Base-by-base conservation (phyloP, 2,888 invertebrate species). In the Agonopterix arenella region DNA sequence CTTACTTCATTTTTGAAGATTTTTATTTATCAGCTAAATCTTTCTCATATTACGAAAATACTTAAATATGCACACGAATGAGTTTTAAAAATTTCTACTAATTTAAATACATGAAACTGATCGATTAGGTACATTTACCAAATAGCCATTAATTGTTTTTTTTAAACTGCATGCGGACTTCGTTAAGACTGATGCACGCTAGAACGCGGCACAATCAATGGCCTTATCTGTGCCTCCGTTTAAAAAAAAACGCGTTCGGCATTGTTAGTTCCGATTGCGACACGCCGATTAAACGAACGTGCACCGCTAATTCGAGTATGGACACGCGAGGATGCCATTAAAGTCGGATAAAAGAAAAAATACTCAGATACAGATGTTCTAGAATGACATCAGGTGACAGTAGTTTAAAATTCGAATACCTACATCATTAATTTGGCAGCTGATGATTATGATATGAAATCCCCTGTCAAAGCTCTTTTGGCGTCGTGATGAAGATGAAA, bases 391-490 rank as follows among this genome's bases (percentile, higher is more conserved):
- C 57, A 51, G 72, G 68, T 76, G 74, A 70, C 69, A 67, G 62
- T 66, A 66, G 69, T 68, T 69, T 72, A 68, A 79, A 83, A 78
- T 75, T 76, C 77, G 68, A 68, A 80, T 76, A 75, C 76, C 71
- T 69, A 69, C 73, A 70, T 80, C 81, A 82, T 86, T 84, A 84
- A 76, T 78, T 80, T 84, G 84, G 84, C 82, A 84, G n/a, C n/a
- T n/a, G 83, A 86, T 83, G 82, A 71, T 59, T 62, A 58, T 52
- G 7, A 28, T 28, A 28, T 28, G 18, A 18, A 18, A 28, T 28
- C 5, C 28, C 28, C 5, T 28, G 28, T 28, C 28, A 28, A 28
- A 28, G 7, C 28, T 28, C 28, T 28, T 28, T 28, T 28, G 28
- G 28, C 28, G 5, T 28, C 5, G 28, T 28, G 28, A 28, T 28